Base-by-base conservation (phyloP, 2,113 vertebrate genomes). In the Coreoperca whiteheadi region DNA sequence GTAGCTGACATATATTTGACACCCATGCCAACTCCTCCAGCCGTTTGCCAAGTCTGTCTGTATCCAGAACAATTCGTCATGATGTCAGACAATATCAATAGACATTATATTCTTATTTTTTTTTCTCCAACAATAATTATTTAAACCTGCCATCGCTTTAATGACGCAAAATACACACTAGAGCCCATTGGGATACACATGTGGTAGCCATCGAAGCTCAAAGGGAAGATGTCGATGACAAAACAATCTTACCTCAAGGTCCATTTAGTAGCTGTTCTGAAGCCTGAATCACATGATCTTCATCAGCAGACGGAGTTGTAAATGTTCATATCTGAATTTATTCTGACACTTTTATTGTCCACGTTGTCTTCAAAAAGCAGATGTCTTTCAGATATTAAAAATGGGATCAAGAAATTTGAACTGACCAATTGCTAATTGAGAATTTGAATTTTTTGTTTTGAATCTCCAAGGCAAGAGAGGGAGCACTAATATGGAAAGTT, bases 1-100 rank as follows among this genome's bases (percentile, higher is more conserved):
- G 60, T 73, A 72, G 37, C 70, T 91, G 87, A 76, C 88, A 82
- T 32, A 59, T 54, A 23, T 90, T 85, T 88, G 61, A 87, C 76
- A 82, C 43, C 30, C 32, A 25, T 85, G 79, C 87, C 79, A 69
- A 41, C 65, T 79, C 56, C 51, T 75, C 50, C 34, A 43, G 48
- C 34, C 18, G 0, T 30, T 41, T 74, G 82, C 78, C 85, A 90
- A 79, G 51, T 84, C 46, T 25, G 9, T 69, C 59, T 54, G 14
- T 23, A 70, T 53, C 37, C 68, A 46, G 34, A 67, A 18, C 73
- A 66, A 25, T 86, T 82, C 59, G 88, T 88, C 79, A 74, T 80
- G 57, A 84, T 74, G 74, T 68, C 78, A 78, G 79, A 25, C 0
- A 2, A 59, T 23, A 84, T 57, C 57, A 77, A 53, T 60, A 48